Base-by-base conservation (phyloP, 2,113 vertebrate species). In the Ailuropoda melanoleuca region DNA sequence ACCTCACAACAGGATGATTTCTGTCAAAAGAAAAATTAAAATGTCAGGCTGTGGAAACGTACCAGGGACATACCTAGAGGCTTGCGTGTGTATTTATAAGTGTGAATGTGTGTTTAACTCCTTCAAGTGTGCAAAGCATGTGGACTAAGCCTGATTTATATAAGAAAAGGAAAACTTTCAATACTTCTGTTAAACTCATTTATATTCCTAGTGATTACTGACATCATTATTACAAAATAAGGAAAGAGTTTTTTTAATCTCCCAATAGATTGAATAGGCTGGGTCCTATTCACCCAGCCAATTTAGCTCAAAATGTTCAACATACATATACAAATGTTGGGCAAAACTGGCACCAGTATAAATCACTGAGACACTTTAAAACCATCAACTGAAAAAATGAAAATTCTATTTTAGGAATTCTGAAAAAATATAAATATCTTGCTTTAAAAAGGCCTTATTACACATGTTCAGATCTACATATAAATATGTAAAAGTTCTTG, bases 291-390 rank as follows among this genome's bases (percentile, higher is more conserved):
- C 53, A 53, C 6, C 7, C 60, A 85, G 26, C 3, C 4, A 78
- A n/a, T 55, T 85, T 87, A 91, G 13, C 37, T 96, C 50, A 82
- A 91, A 88, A 89, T 95, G 48, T 80, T 56, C 37, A 90, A 84
- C 3, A 90, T 70, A 80, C 11, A n/a, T 24, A 77, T 17, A 75
- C 8, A 93, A 53, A 56, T 55, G 6, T 93, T 80, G 81, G 17
- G 29, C 24, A 48, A 93, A 97, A 75, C 39, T 29, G 2, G 46
- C 31, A 31, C 1, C 21, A 77, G 15, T 31, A 48, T 55, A 80
- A 90, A 94, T 70, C n/a, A 87, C 21, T 55, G 26, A 81, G 72
- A 95, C 8, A 92, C 1, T 55, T 95, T 88, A 56, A 90, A 93
- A 80, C 1, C 15, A 80, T 68, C 26, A 26, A 74, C 85, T 85